These are phyloP conservation scores for Auanema freiburgensis DNA, from an alignment of 2,888 invertebrate genomes.

Conservation along the genomic window DNA sequence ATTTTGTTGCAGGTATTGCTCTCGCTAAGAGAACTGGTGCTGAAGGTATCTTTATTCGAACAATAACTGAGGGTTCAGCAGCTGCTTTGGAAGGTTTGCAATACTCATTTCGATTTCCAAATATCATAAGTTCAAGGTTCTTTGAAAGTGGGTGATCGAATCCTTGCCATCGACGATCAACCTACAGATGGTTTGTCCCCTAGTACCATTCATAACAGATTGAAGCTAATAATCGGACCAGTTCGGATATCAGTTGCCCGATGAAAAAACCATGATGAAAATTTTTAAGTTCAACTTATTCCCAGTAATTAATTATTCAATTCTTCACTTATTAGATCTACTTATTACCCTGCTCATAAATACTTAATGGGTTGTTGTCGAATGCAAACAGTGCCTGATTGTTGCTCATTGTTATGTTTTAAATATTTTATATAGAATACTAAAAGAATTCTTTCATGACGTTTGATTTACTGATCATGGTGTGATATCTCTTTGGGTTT, in stretches of 20 bases:
- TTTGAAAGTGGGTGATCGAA: conserved; percentile 40
- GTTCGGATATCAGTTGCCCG: conserved; percentile 16
- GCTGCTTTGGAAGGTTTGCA: conserved; percentile 43
- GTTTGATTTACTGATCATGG: too few relatives aligned
- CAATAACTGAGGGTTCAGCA: conserved; percentile 55
- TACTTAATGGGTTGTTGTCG: too few relatives aligned
- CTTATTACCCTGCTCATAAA: too few relatives aligned
- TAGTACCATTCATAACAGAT: conserved; percentile 53
- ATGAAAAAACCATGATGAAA: too few relatives aligned
- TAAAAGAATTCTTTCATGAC: too few relatives aligned
- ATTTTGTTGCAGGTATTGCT: conserved; percentile 45
- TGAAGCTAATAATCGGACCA: conserved; percentile 55
- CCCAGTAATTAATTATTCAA: too few relatives aligned
- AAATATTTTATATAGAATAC: too few relatives aligned
- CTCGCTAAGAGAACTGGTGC: conserved; percentile 57
- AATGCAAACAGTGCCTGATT: too few relatives aligned
- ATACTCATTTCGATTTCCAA: not conserved
- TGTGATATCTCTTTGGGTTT: too few relatives aligned
- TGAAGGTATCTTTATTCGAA: conserved; percentile 61
- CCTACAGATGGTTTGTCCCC: conserved; percentile 52
- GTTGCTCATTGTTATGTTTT: too few relatives aligned
- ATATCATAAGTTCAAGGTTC: conserved; percentile 23
- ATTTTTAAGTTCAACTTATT: too few relatives aligned
- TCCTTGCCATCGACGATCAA: conserved; percentile 52
- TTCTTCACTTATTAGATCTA: too few relatives aligned